Base-by-base conservation (phyloP, 2,113 vertebrate genomes). In the Paratilapia polleni region DNA sequence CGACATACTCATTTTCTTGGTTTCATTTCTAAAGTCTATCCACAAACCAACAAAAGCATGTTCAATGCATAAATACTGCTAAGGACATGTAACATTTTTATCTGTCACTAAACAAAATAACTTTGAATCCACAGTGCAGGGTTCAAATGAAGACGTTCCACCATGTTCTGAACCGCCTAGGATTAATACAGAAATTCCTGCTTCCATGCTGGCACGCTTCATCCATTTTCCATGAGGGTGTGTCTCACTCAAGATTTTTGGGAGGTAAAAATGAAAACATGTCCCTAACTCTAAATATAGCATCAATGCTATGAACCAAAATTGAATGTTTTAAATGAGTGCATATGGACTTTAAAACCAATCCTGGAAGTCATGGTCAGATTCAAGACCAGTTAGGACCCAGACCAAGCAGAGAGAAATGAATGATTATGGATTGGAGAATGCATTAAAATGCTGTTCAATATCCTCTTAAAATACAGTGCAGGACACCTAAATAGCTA, bases 311-410 rank as follows among this genome's bases (percentile, higher is more conserved):
- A 90, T 84, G 81, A 92, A 88, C 88, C 88, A 88, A 90, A 95
- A 95, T 89, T 79, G 90, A 88, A 89, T 87, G 90, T 91, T 92
- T 86, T 64, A 63, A 90, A 86, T 77, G 43, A 76, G 76, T 77
- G 85, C 87, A 74, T n/a, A 78, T 66, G 85, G 75, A 89, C 49
- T 77, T 82, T 34, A 64, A 79, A 91, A 79, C 82, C 89, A 83
- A 89, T 34, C 43, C 5, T 5, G 77, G 15, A 36, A 5, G 54
- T 79, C 34, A 8, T 3, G 47, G 85, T 87, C 2, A n/a, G 81
- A 93, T 92, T 90, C 91, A 88, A 91, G 77, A 83, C 66, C 19
- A 10, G 82, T 75, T 85, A 60, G 19, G n/a, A 83, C 79, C 62
- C 66, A 88, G 79, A 87, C 86, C 77, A 87, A 57, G 61, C 58